These are phyloP conservation scores for Eurystomus gularis DNA, from an alignment of 2,113 vertebrate species.

Conservation along the genomic window DNA sequence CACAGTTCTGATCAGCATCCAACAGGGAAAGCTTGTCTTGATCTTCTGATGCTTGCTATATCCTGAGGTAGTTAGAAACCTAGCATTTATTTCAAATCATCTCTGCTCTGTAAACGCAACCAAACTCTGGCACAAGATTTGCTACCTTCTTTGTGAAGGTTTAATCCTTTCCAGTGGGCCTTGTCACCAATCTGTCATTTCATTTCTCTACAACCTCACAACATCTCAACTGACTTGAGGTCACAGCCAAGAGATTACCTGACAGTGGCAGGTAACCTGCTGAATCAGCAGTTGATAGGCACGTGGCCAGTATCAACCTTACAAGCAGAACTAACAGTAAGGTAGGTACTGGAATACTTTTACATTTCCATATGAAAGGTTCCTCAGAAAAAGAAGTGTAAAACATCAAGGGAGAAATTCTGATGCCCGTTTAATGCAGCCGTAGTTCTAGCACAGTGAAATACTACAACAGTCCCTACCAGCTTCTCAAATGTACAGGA, in stretches of 20 bases:
- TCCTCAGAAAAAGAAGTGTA: not conserved
- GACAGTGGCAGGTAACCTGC: not conserved
- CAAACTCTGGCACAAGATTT: not conserved
- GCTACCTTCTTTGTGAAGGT: not conserved
- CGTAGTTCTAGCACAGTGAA: not conserved
- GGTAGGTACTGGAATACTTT: not conserved
- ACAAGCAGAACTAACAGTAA: not conserved
- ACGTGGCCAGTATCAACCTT: not conserved
- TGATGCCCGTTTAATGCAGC: not conserved
- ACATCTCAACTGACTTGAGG: not conserved
- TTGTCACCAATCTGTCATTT: not conserved
- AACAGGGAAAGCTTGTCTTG: not conserved
- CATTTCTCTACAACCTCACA: not conserved
- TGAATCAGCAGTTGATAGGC: not conserved
- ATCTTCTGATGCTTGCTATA: not conserved
- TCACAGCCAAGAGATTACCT: not conserved
- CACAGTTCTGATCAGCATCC: not conserved
- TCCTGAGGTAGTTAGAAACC: not conserved
- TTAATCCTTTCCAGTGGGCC: not conserved
- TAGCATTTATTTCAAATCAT: not conserved
- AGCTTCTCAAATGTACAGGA: not conserved
- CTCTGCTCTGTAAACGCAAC: not conserved
- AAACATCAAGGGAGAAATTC: not conserved
- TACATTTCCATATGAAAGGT: not conserved
- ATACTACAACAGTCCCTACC: not conserved